phyloP scores from a whole-genome alignment of 1,140 invertebrate genomes.

The Lerema accius region DNA sequence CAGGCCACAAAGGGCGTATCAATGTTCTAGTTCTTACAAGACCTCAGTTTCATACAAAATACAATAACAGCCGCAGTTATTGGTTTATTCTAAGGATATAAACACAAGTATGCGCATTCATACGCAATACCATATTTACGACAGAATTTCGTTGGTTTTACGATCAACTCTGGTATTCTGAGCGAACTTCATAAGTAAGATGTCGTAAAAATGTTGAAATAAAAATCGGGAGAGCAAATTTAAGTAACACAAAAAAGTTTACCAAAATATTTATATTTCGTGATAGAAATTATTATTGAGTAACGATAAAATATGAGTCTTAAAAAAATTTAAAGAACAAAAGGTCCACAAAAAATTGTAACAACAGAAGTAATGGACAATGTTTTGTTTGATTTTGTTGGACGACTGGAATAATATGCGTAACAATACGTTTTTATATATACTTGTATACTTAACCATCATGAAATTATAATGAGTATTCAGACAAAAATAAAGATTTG shows the following conservation, averaged over 20 bases:
- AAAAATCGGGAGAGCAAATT: constrained; percentile 19
- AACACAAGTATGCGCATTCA: constrained; percentile 16
- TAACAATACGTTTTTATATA: no score
- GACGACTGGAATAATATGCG: no score
- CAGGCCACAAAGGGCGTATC: background rate
- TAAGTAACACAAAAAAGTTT: background rate
- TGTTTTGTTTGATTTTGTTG: no score
- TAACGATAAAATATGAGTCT: no score
- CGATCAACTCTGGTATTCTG: constrained; percentile 26
- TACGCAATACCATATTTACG: constrained; percentile 30
- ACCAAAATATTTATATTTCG: background rate
- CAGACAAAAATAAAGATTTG: no score
- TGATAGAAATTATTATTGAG: background rate
- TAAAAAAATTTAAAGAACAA: no score
- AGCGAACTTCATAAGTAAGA: constrained; percentile 26
- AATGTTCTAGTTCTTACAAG: background rate
- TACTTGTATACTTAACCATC: no score
- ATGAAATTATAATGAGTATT: no score
- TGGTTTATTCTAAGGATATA: constrained; percentile 3
- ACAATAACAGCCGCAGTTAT: constrained; percentile 30
- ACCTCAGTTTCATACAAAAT: background rate
- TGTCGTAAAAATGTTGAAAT: constrained; percentile 25
- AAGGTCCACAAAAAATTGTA: no score
- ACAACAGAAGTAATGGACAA: no score
- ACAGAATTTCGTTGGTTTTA: constrained; percentile 28